A percentile compares a stretch with the other conserved stretches of the same genome.
Conservation (phyloP, 2,888 invertebrate species). For the Heliconius sara region DNA sequence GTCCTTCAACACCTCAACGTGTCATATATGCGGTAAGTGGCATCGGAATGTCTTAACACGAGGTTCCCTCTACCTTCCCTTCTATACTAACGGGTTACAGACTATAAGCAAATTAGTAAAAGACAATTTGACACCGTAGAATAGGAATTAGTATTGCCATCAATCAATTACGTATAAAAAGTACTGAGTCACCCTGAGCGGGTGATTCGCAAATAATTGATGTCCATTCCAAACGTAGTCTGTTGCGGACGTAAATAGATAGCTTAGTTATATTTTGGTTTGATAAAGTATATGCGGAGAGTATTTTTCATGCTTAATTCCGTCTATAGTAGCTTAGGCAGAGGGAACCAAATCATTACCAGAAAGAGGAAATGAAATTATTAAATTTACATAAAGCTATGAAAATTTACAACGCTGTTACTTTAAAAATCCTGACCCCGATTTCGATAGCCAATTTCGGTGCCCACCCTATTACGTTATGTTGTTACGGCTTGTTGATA, state of each 20-base stretch:
- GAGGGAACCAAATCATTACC: background rate
- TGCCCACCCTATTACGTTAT: too few species aligned
- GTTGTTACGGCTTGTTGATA: too few species aligned
- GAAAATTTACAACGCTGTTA: too few species aligned
- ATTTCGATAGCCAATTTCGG: too few species aligned
- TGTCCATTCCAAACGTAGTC: constrained; percentile 3
- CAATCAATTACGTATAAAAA: constrained; percentile 21
- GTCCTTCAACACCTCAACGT: too few species aligned
- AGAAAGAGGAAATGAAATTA: too few species aligned
- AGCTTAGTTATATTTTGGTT: background rate
- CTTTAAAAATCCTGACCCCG: too few species aligned
- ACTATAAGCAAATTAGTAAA: background rate
- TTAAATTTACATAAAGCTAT: background rate
- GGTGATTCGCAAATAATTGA: constrained; percentile 13
- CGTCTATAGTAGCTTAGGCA: background rate
- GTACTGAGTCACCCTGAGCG: background rate
- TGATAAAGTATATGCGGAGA: background rate
- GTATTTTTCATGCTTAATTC: background rate
- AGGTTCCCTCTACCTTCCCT: background rate
- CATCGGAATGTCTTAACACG: background rate
- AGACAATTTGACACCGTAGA: background rate
- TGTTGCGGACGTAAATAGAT: background rate
- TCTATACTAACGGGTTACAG: background rate
- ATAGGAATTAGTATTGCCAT: background rate
- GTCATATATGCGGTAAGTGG: too few species aligned